A percentile compares a stretch with the other conserved stretches of the same genome.
Conservation (phyloP, 2,113 vertebrate genomes). For the Tachycineta bicolor region DNA sequence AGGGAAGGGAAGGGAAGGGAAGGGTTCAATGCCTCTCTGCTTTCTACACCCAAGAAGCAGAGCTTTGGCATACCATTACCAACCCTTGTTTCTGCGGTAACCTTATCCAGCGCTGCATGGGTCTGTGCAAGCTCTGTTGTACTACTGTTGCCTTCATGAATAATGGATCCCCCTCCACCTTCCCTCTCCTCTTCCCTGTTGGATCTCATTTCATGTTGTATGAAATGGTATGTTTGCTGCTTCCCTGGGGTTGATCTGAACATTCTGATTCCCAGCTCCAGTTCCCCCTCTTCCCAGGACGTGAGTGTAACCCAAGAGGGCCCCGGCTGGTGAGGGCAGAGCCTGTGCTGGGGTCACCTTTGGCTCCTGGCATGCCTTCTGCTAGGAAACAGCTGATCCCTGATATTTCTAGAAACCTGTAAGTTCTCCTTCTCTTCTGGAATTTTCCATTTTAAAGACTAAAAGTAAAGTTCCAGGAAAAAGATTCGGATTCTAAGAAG, state of each 20-base stretch:
- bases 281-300: not conserved
- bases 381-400: not conserved
- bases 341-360: not conserved
- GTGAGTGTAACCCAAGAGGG: not conserved
- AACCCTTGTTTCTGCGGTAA: conserved; percentile 8
- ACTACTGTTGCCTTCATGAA: conserved; percentile 44
- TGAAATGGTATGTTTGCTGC: not conserved
- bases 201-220: conserved; percentile 32
- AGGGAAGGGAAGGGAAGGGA: not conserved
- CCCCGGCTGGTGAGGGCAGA: not conserved
- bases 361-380: not conserved
- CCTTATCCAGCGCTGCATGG: not conserved
- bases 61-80: not conserved
- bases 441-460: not conserved
- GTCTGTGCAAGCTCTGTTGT: not conserved
- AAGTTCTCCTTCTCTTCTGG: not conserved
- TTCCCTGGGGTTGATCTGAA: not conserved
- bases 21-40: not conserved
- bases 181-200: conserved; percentile 1
- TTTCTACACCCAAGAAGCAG: not conserved
- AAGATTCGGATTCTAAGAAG: not conserved
- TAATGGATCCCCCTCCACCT: conserved; percentile 36
- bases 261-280: not conserved
- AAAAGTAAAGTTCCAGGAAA: not conserved
- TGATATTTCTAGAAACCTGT: not conserved